These are phyloP conservation scores for Heteropelma amictum DNA, from an alignment of 2,888 invertebrate genomes.

Conservation along the genomic window DNA sequence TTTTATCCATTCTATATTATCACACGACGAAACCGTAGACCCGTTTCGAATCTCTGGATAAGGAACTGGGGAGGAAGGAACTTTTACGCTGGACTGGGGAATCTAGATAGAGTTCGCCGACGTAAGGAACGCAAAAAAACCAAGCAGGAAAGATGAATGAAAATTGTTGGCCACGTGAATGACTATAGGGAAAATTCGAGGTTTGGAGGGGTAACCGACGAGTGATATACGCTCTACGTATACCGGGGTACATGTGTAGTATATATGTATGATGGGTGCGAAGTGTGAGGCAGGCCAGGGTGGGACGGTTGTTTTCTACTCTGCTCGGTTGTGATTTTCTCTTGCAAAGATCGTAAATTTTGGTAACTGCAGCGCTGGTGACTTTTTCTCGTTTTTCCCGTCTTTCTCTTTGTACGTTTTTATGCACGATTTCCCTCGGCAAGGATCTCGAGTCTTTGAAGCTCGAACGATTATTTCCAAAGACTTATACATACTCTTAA, in stretches of 20 bases:
- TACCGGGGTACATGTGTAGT: not conserved
- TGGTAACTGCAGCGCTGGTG: conserved; percentile 11
- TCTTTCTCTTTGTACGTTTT: conserved; percentile 22
- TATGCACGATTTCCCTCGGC: conserved; percentile 23
- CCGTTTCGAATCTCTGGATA: no score
- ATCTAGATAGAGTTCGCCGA: not conserved
- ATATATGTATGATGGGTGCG: not conserved
- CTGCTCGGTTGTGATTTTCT: conserved; percentile 56
- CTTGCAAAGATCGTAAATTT: conserved; percentile 60
- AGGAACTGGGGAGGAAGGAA: no score
- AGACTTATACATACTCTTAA: not conserved
- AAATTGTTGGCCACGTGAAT: conserved; percentile 62
- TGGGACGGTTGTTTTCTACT: not conserved
- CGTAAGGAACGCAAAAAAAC: not conserved
- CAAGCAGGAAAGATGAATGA: conserved; percentile 61
- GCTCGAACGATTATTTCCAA: conserved; percentile 45
- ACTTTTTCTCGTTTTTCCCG: conserved; percentile 20
- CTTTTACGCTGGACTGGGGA: no score
- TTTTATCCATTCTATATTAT: no score
- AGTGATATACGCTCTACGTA: not conserved
- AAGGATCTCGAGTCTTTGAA: conserved; percentile 49
- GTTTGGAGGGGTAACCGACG: conserved; percentile 16
- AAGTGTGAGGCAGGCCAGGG: conserved; percentile 40
- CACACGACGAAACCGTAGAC: no score
- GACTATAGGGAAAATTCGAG: conserved; percentile 40